Evolutionary conservation across 1,140 invertebrate genomes (phyloP), one percentile per base, ranked within the genome.

Genomic region (Harpegnathos saltator): DNA sequence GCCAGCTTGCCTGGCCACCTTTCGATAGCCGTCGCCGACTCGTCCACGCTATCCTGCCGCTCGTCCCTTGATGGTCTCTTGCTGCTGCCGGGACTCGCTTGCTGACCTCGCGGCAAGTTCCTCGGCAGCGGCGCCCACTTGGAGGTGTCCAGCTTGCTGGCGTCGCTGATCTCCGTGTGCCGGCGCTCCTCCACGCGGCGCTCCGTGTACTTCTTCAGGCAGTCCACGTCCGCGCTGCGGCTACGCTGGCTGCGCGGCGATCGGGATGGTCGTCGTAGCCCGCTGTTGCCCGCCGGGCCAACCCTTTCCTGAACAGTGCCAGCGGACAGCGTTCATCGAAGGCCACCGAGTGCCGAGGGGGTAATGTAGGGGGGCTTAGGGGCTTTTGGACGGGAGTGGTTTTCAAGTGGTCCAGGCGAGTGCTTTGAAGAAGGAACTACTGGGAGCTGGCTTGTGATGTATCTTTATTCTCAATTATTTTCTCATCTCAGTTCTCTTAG

Each of bases 171-270:
- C 11, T 93, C 92, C 0, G 92, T 92, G 66, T 91, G 85, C 7
- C 92, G 85, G 17, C 92, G 87, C 12, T 92, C 85, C 69, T 93
- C 92, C 11, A 92, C 90, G 1, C 89, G 85, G n/a, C 91, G 84
- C 38, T 91, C 91, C 5, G 89, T 89, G 82, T 93, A 93, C 54
- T 92, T 92, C 65, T 89, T 92, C 19, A 93, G 59, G n/a, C 90
- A 89, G 63, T 93, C 92, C 9, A 93, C 88, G 69, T 93, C 92
- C 24, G 91, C 90, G 69, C 91, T 92, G 24, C 92, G 91, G 62
- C 91, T 93, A 56, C 92, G 89, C 14, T 91, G 90, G 62, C 89
- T 92, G 26, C 92, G 91, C 58, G 92, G 92, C 24, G 92, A 93
- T 48, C 91, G 88, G 19, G 92, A 92, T 19, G 89, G 87, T 83